A percentile compares a stretch with the other conserved stretches of the same genome.
Evolutionary conservation across 2,113 vertebrate genomes (phyloP).

Genomic region (Spheniscus mendiculus): DNA sequence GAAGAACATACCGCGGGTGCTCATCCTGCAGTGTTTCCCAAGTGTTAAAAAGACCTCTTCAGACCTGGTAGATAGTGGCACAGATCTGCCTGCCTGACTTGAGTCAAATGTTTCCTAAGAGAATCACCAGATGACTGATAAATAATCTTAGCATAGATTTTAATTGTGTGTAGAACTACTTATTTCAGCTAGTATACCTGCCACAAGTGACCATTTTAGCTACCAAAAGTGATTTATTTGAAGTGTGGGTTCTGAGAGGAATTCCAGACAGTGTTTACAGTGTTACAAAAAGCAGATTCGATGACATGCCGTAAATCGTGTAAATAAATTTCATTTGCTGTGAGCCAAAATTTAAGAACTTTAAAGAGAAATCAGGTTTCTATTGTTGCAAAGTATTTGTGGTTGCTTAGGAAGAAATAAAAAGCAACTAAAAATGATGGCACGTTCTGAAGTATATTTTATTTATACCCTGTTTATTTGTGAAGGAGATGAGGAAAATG

Average conservation of each 20-base stretch:
- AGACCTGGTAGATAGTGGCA: neutral
- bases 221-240: neutral
- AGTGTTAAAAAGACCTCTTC: neutral
- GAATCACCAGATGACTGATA: neutral
- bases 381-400: neutral
- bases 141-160: neutral
- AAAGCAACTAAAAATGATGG: neutral
- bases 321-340: neutral
- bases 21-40: neutral
- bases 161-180: neutral
- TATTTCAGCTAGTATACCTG: neutral
- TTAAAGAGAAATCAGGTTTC: neutral
- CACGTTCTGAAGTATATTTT: neutral
- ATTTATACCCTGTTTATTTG: neutral
- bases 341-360: neutral
- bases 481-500: neutral
- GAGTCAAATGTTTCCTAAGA: neutral
- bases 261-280: neutral
- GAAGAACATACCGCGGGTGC: neutral
- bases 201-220: neutral
- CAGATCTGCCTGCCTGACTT: neutral
- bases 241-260: neutral
- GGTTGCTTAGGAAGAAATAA: neutral
- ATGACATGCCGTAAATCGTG: neutral
- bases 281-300: neutral